Evolutionary conservation across 1,140 invertebrate species (phyloP).

Genomic region (Cardiocondyla obscurior): DNA sequence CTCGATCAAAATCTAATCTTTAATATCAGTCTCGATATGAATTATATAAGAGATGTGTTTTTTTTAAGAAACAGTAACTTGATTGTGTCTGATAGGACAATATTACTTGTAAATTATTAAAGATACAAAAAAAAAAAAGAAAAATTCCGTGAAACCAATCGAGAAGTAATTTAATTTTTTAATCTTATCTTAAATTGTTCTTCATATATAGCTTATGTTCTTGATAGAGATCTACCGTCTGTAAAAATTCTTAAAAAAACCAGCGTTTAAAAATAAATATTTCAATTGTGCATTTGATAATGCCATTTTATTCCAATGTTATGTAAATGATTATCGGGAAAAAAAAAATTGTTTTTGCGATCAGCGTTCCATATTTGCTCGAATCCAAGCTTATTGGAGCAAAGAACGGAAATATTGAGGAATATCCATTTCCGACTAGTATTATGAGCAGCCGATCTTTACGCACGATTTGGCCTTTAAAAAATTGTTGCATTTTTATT

Average conservation of each 20-base stretch:
- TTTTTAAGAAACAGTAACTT: background rate
- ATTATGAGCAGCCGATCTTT: slow-evolving; percentile 58
- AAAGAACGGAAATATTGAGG: slow-evolving; percentile 80
- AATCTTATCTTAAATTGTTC: background rate
- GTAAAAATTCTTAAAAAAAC: background rate
- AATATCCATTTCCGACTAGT: slow-evolving; percentile 86
- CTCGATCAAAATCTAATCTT: too few species aligned
- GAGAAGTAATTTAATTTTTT: background rate
- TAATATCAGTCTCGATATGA: background rate
- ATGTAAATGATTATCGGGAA: slow-evolving; percentile 54
- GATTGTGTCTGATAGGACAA: background rate
- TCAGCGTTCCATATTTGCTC: background rate
- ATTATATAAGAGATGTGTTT: background rate
- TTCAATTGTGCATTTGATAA: background rate
- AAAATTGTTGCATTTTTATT: slow-evolving; percentile 45
- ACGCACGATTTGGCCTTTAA: slow-evolving; percentile 60
- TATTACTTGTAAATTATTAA: background rate
- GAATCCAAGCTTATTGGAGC: slow-evolving; percentile 84
- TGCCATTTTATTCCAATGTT: slow-evolving; percentile 43
- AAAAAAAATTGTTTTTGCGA: slow-evolving; percentile 38
- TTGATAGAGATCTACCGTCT: background rate
- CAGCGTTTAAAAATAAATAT: background rate
- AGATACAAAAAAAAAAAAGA: background rate
- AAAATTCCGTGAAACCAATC: background rate
- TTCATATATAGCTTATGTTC: background rate